A percentile compares a stretch with the other conserved stretches of the same genome.
These are phyloP conservation scores for Rhincodon typus DNA, from an alignment of 2,797 vertebrate genomes.

Conservation along the genomic window DNA sequence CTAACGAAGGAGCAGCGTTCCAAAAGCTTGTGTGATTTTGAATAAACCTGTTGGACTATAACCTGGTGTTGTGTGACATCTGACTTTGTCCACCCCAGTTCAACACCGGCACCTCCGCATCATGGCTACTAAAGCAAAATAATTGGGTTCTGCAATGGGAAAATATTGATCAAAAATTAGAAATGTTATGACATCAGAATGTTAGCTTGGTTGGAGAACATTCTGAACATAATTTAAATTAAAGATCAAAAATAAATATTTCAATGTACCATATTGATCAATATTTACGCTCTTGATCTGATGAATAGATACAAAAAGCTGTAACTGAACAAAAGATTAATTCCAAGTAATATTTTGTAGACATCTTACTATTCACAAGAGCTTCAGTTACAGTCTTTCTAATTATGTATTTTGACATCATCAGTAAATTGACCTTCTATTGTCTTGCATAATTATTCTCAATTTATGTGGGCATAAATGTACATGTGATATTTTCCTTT, in stretches of 20 bases:
- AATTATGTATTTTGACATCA: background rate
- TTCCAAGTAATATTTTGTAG: background rate
- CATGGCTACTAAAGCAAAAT: background rate
- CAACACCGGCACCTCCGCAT: too few relatives aligned
- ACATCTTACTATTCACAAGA: slow-evolving; percentile 15
- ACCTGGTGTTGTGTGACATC: too few relatives aligned
- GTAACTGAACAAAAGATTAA: background rate
- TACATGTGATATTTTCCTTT: background rate
- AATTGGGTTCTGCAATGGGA: background rate
- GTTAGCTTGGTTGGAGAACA: background rate
- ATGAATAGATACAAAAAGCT: too few relatives aligned
- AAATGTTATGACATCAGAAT: background rate
- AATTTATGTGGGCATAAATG: background rate
- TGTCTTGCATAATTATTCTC: slow-evolving; percentile 17
- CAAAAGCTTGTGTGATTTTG: too few relatives aligned
- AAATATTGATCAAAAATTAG: background rate
- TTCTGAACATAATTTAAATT: background rate
- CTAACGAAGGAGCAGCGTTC: too few relatives aligned
- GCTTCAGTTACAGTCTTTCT: background rate
- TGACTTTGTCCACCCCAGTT: too few relatives aligned
- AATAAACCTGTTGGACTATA: too few relatives aligned
- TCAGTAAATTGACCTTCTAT: background rate
- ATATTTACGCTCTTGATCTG: background rate
- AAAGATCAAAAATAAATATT: background rate
- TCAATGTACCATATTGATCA: background rate